Conservation (phyloP, 2,113 vertebrate genomes). For the Hydropotes inermis region DNA sequence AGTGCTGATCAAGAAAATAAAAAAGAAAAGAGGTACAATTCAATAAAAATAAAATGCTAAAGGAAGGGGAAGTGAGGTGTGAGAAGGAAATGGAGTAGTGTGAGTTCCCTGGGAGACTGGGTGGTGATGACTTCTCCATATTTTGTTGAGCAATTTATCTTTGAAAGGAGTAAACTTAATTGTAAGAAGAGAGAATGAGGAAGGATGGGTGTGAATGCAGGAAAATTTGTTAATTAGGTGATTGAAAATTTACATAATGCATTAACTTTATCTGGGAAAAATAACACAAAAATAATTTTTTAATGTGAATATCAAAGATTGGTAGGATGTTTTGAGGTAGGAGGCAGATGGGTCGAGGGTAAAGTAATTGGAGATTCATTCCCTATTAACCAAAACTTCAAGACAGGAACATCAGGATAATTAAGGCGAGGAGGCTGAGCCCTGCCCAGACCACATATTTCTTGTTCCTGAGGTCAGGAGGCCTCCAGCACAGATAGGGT, state of each 20-base stretch:
- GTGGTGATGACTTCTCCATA: background rate
- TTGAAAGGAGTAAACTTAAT: background rate
- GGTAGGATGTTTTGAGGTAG: background rate
- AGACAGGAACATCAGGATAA: background rate
- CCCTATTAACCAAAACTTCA: background rate
- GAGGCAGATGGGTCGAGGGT: background rate
- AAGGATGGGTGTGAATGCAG: background rate
- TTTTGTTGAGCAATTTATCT: background rate
- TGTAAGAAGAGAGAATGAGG: background rate
- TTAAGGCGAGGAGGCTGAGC: background rate
- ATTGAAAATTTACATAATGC: background rate
- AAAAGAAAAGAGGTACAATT: background rate
- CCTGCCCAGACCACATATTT: background rate
- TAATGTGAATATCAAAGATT: background rate
- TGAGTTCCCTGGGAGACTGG: background rate
- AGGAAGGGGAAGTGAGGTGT: accelerated
- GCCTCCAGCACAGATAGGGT: accelerated
- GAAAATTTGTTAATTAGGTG: background rate
- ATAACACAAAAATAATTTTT: background rate
- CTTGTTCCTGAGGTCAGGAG: background rate
- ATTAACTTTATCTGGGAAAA: background rate
- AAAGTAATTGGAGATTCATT: background rate
- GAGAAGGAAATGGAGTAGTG: background rate
- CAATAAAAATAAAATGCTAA: background rate
- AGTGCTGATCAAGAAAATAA: background rate